Evolutionary conservation across 2,797 vertebrate species (phyloP).

Genomic region (Monodelphis domestica): DNA sequence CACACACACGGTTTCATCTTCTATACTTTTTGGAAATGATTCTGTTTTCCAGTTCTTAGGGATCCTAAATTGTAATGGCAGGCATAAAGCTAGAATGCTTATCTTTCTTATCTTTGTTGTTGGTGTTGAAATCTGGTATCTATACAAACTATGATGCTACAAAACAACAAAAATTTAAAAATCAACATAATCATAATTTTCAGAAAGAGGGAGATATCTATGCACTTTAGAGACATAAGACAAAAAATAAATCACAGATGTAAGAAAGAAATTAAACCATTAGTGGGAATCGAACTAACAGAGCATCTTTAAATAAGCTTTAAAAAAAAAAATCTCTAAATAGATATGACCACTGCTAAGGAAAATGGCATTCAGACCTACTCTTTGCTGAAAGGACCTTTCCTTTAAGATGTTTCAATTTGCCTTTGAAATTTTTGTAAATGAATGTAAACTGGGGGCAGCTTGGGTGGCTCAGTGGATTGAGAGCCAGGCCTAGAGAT

Average conservation of each 20-base stretch:
- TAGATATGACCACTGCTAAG: not conserved
- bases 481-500: too few species aligned
- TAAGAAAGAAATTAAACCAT: not conserved
- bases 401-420: not conserved
- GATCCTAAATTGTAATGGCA: not conserved
- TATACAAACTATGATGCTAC: not conserved
- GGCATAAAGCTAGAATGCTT: not conserved
- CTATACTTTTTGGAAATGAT: not conserved
- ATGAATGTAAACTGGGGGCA: not conserved
- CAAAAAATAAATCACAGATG: not conserved
- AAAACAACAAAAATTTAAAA: not conserved
- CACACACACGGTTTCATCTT: not conserved
- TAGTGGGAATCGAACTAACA: not conserved
- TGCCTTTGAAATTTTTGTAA: not conserved
- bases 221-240: not conserved
- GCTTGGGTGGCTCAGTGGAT: too few species aligned
- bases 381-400: not conserved
- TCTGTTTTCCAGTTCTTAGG: not conserved
- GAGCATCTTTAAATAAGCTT: not conserved
- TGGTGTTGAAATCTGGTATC: not conserved
- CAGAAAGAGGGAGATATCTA: not conserved
- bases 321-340: not conserved
- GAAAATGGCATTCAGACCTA: not conserved
- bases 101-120: not conserved
- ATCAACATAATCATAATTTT: not conserved